These are phyloP conservation scores for Orchesella cincta DNA, from an alignment of 1,140 invertebrate genomes.

Conservation along the genomic window DNA sequence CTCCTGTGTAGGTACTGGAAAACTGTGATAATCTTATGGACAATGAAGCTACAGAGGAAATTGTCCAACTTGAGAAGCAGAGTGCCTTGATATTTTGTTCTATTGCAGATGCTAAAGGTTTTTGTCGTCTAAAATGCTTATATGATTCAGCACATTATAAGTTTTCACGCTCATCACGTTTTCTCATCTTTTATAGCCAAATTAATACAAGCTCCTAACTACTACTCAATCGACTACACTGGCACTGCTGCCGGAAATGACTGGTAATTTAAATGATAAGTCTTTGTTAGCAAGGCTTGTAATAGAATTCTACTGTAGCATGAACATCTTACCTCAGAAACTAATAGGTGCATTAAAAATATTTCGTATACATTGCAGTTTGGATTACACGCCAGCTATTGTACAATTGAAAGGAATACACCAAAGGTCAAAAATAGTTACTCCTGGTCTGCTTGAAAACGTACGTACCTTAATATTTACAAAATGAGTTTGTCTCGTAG, in stretches of 20 bases:
- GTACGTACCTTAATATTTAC: too few relatives aligned
- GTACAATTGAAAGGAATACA: neutral
- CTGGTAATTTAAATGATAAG: neutral
- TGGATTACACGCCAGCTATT: neutral
- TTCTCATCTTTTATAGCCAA: too few relatives aligned
- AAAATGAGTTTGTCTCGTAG: too few relatives aligned
- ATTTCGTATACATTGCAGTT: neutral
- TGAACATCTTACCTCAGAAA: neutral
- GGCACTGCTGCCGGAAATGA: too few relatives aligned
- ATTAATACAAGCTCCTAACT: too few relatives aligned
- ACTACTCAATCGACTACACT: too few relatives aligned
- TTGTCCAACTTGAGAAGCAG: neutral
- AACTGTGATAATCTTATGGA: neutral
- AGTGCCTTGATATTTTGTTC: neutral
- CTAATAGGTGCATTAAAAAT: neutral
- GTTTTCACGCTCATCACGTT: too few relatives aligned
- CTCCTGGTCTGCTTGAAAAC: neutral
- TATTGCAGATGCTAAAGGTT: too few relatives aligned
- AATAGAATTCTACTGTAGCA: neutral
- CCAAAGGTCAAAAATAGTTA: neutral
- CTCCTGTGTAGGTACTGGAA: neutral
- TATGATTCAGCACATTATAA: neutral
- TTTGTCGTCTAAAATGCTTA: neutral
- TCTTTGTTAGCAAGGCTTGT: neutral
- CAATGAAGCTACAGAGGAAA: neutral